Percentiles rank a stretch among this genome's conserved stretches.
Conservation (phyloP, 1,140 invertebrate genomes). For the Drosophila jambulina region DNA sequence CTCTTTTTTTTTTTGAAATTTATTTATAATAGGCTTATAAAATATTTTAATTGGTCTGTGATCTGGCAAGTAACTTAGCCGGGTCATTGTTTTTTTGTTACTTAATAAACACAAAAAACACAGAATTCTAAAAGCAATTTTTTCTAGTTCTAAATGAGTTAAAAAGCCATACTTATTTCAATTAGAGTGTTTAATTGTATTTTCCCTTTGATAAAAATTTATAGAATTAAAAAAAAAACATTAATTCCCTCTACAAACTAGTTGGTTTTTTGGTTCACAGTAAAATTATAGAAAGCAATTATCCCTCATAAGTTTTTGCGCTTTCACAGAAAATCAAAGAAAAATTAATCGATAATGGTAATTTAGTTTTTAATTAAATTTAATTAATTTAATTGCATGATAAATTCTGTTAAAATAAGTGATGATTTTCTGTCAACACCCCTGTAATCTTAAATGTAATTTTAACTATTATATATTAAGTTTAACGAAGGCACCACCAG, state of each 20-base stretch:
- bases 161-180: not conserved
- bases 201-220: not conserved
- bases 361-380: too few relatives aligned
- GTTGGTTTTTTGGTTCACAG: too few relatives aligned
- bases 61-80: not conserved
- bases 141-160: not conserved
- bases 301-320: too few relatives aligned
- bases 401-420: too few relatives aligned
- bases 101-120: not conserved
- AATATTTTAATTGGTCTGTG: constrained; percentile 66
- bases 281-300: too few relatives aligned
- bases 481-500: not conserved
- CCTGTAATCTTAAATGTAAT: not conserved
- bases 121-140: not conserved
- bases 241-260: too few relatives aligned
- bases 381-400: too few relatives aligned
- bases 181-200: not conserved
- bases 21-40: constrained; percentile 71
- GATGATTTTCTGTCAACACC: not conserved
- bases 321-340: not conserved
- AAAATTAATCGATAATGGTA: too few relatives aligned
- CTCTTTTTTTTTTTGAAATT: constrained; percentile 4
- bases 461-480: not conserved
- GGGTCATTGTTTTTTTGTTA: constrained; percentile 3
- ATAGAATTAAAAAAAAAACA: not conserved